Percentiles rank a stretch among this genome's conserved stretches.
These are phyloP conservation scores for Hycleus phaleratus DNA, from an alignment of 1,140 invertebrate species.

Conservation along the genomic window DNA sequence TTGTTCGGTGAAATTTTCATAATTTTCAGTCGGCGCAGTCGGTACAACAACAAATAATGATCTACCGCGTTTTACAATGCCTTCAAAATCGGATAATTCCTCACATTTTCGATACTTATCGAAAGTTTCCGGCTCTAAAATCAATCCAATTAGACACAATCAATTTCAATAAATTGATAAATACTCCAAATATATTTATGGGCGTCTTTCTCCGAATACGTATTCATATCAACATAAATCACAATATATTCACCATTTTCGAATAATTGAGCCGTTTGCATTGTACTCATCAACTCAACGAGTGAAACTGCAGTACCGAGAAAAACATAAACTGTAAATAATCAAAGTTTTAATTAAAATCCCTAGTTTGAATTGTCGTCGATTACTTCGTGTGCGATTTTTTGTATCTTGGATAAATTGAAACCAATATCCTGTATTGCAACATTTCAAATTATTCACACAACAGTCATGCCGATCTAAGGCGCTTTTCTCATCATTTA, in stretches of 20 bases:
- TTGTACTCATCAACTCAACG: constrained; percentile 82
- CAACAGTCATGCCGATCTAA: constrained; percentile 68
- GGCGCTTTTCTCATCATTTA: constrained; percentile 64
- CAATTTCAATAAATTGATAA: constrained; percentile 34
- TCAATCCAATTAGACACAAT: not conserved
- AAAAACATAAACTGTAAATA: constrained; percentile 82
- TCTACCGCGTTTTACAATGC: constrained; percentile 62
- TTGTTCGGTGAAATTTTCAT: constrained; percentile 66
- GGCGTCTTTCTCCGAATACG: constrained; percentile 67
- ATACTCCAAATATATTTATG: constrained; percentile 84
- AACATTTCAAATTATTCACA: constrained; percentile 61
- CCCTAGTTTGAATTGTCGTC: not conserved
- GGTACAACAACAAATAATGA: constrained; percentile 80
- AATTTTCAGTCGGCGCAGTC: constrained; percentile 66
- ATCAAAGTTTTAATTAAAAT: not conserved
- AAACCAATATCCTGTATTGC: constrained; percentile 69
- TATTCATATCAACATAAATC: constrained; percentile 87
- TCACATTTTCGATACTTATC: constrained; percentile 52
- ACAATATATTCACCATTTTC: constrained; percentile 91
- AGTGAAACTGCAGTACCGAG: constrained; percentile 72
- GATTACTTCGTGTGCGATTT: constrained; percentile 74
- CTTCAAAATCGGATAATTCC: constrained; percentile 45
- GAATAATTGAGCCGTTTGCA: constrained; percentile 80
- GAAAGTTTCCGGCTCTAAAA: constrained; percentile 46
- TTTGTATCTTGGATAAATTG: constrained; percentile 82